Evolutionary conservation across 2,797 vertebrate species (phyloP).

Genomic region (Limosa lapponica): DNA sequence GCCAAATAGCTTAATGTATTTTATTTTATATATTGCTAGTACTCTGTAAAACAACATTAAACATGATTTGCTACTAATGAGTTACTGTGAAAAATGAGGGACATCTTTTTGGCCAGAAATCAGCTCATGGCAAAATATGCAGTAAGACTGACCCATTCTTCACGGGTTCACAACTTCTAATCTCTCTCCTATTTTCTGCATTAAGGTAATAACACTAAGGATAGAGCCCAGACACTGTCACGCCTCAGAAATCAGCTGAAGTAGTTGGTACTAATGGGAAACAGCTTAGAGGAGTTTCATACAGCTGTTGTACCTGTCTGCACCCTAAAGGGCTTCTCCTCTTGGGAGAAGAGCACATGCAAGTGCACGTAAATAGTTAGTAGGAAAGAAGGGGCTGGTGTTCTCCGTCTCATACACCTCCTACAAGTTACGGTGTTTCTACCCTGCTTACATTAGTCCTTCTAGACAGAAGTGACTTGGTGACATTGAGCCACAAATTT

Average conservation of each 20-base stretch:
- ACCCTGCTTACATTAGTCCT: background rate
- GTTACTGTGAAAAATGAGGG: background rate
- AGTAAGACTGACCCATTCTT: background rate
- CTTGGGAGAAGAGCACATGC: background rate
- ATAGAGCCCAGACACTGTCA: background rate
- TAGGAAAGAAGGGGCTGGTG: background rate
- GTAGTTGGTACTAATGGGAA: background rate
- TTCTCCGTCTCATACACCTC: background rate
- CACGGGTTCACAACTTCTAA: background rate
- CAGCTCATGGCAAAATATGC: background rate
- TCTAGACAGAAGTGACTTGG: background rate
- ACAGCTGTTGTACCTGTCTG: background rate
- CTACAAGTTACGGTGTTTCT: background rate
- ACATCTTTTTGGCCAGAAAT: background rate
- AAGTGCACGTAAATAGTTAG: accelerated
- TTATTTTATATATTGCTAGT: slow-evolving; percentile 3
- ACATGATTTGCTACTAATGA: background rate
- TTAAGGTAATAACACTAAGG: background rate
- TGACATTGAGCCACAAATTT: background rate
- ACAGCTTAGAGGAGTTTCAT: background rate
- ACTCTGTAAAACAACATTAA: slow-evolving; percentile 14
- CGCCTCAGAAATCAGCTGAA: background rate
- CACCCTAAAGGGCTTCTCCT: background rate
- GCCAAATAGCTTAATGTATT: background rate
- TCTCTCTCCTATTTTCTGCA: background rate